Percentiles rank a stretch among this genome's conserved stretches.
phyloP scores from a whole-genome alignment of 2,888 invertebrate species.

The Molanna angustata region DNA sequence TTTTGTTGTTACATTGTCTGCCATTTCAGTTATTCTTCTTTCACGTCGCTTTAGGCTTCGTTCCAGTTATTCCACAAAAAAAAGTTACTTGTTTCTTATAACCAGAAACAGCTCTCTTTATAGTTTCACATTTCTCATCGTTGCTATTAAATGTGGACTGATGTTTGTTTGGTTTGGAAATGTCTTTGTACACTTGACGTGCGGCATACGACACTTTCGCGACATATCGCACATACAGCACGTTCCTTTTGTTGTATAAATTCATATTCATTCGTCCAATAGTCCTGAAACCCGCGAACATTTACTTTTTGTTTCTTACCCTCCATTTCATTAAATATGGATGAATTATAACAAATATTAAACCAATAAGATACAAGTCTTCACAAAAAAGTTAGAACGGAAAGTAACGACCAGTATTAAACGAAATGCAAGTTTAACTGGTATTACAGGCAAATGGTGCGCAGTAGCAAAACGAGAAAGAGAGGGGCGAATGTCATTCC shows the following conservation, averaged over 20 bases:
- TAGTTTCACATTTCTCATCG: neutral
- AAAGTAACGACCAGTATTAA: too few species aligned
- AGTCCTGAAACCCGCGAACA: too few species aligned
- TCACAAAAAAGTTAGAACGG: too few species aligned
- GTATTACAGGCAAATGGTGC: too few species aligned
- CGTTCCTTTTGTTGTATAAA: neutral
- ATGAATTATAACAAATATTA: too few species aligned
- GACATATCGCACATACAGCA: neutral
- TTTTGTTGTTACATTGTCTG: constrained; percentile 27
- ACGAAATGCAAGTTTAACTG: too few species aligned
- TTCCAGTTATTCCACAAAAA: neutral
- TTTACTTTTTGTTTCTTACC: too few species aligned
- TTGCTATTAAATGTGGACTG: neutral
- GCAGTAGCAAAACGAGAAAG: too few species aligned
- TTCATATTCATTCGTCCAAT: neutral
- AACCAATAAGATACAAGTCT: too few species aligned
- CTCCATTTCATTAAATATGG: too few species aligned
- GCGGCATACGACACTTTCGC: neutral
- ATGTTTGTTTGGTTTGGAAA: constrained; percentile 6
- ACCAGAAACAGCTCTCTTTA: neutral
- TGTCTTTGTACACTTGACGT: constrained; percentile 5
- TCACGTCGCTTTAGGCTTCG: neutral
- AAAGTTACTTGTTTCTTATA: neutral
- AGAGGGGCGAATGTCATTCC: too few species aligned
- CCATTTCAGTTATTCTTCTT: constrained; percentile 17